Evolutionary conservation across 2,888 invertebrate species (phyloP).

Genomic region (Metalampra italica): DNA sequence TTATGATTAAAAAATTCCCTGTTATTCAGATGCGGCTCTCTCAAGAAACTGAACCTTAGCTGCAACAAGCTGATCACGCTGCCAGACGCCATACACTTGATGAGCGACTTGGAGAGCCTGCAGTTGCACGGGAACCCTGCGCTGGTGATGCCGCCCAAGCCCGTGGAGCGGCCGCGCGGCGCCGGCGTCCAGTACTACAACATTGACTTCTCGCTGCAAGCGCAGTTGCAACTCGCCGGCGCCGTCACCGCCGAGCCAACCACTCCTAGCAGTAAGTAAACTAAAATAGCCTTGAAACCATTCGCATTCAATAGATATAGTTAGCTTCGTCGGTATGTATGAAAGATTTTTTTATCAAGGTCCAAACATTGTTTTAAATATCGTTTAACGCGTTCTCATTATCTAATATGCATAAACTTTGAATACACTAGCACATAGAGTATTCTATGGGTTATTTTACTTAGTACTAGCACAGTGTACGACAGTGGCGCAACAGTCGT

Average conservation of each 20-base stretch:
- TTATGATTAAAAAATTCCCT: no score
- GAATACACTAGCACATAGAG: no score
- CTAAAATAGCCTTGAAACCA: background rate
- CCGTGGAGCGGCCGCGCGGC: slow-evolving; percentile 87
- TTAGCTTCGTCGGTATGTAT: no score
- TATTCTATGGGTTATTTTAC: no score
- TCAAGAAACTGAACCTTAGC: slow-evolving; percentile 95
- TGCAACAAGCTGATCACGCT: slow-evolving; percentile 96
- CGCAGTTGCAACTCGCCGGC: slow-evolving; percentile 94
- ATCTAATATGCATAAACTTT: no score
- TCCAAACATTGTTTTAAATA: no score
- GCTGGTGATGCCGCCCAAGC: slow-evolving; percentile 96
- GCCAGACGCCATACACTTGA: slow-evolving; percentile 97
- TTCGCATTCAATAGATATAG: no score
- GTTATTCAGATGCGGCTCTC: slow-evolving; percentile 89
- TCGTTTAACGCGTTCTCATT: no score
- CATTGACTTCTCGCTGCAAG: slow-evolving; percentile 98
- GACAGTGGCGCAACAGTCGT: no score
- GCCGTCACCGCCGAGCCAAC: slow-evolving; percentile 88
- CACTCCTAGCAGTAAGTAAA: slow-evolving; percentile 81
- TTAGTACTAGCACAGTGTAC: no score
- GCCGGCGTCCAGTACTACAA: slow-evolving; percentile 96
- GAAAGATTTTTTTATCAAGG: no score
- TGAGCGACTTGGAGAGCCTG: slow-evolving; percentile 92
- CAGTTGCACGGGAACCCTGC: slow-evolving; percentile 97